Percentiles rank a stretch among this genome's conserved stretches.
These are phyloP conservation scores for Temnothorax curvispinosus DNA, from an alignment of 1,140 invertebrate species.

Conservation along the genomic window DNA sequence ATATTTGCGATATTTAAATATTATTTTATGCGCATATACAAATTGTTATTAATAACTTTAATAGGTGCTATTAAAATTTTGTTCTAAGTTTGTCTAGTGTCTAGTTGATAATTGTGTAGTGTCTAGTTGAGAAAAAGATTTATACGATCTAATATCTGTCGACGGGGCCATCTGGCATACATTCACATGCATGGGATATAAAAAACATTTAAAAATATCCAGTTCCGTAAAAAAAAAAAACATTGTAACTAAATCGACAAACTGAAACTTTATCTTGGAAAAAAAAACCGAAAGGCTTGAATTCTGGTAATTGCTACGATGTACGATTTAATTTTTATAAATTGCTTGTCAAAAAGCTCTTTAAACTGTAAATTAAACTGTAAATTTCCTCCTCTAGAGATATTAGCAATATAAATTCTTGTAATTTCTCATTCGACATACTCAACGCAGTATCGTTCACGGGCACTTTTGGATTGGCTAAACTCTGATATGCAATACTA, in stretches of 20 bases:
- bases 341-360: neutral
- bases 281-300: neutral
- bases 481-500: neutral
- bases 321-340: neutral
- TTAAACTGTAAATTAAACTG: neutral
- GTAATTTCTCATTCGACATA: neutral
- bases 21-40: neutral
- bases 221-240: neutral
- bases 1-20: neutral
- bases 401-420: neutral
- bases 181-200: neutral
- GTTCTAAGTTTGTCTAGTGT: neutral
- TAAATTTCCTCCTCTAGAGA: neutral
- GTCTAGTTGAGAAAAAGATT: neutral
- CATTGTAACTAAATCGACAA: neutral
- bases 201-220: neutral
- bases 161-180: neutral
- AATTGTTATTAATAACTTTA: neutral
- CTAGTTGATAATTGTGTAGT: neutral
- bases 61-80: neutral
- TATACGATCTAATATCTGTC: neutral
- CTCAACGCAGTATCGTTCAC: neutral
- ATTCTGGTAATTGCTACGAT: neutral
- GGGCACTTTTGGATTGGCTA: neutral
- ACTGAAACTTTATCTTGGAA: neutral